Evolutionary conservation across 2,888 invertebrate genomes (phyloP), one percentile per base, ranked within the genome.

Genomic region (Apocheima hispidaria): DNA sequence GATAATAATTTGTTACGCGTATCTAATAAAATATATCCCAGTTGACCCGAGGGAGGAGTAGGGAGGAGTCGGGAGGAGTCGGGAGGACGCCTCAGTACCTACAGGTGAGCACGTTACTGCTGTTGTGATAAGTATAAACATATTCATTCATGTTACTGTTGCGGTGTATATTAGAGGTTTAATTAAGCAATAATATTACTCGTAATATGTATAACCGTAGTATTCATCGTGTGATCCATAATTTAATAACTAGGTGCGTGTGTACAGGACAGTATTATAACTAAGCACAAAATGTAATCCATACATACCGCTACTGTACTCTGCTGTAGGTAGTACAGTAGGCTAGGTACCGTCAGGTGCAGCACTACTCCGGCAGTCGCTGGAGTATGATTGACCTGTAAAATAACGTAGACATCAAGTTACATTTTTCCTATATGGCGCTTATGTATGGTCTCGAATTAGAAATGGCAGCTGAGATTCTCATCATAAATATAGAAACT

Each of bases 161-260:
- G 68, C 75, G 60, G 59, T 71, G 68, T 72, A 66, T 71, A 65
- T 58, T 72, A 72, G 61, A 72, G 53, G 10, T 69, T 63, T 76
- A 73, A 76, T 63, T 76, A 73, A 76, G 75, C 74, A 72, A 76
- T 77, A 75, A 73, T 59, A 54, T 56, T 65, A 54, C 40, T 55
- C 49, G 50, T 51, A 26, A 14, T 53, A 53, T 51, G 38, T 51
- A 58, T 60, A 55, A 49, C 55, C 26, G 64, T 66, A 66, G 64
- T 49, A 59, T 61, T 58, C n/a, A 61, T 44, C 23, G 56, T 60
- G 66, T 65, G 67, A 63, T 30, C 49, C 43, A 36, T 51, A 7
- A 30, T 21, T 12, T 14, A 40, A n/a, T 28, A 51, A 33, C 16
- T 30, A 38, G 44, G 61, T 52, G 52, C 51, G 66, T 63, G 60